Percentiles rank a stretch among this genome's conserved stretches.
phyloP scores from a whole-genome alignment of 1,140 invertebrate species.

The Sycophila sp. region DNA sequence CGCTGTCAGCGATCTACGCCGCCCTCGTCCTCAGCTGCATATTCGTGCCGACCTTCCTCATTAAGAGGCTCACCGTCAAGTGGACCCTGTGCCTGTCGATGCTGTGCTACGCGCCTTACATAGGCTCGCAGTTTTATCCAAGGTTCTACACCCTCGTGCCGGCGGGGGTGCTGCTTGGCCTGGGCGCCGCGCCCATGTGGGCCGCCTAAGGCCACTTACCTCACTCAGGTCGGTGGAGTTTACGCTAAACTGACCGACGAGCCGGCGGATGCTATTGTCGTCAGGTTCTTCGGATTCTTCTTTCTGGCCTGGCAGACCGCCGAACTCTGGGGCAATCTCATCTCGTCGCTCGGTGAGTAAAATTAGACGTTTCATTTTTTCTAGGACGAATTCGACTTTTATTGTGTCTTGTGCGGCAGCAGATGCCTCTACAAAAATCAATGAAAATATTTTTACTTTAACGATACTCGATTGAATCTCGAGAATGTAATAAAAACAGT shows the following conservation, averaged over 20 bases:
- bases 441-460: not conserved
- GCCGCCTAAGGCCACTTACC: slow-evolving; percentile 94
- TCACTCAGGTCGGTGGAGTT: slow-evolving; percentile 91
- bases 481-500: too few relatives aligned
- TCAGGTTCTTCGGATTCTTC: slow-evolving; percentile 97
- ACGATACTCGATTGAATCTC: too few relatives aligned
- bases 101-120: slow-evolving; percentile 93
- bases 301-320: slow-evolving; percentile 97
- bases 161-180: slow-evolving; percentile 86
- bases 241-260: slow-evolving; percentile 89
- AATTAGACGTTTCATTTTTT: too few relatives aligned
- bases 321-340: slow-evolving; percentile 94
- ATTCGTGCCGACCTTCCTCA: slow-evolving; percentile 90
- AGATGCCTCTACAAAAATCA: not conserved
- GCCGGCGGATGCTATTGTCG: slow-evolving; percentile 88
- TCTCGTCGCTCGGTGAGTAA: slow-evolving; percentile 91
- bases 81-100: slow-evolving; percentile 93
- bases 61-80: slow-evolving; percentile 91
- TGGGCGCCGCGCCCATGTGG: slow-evolving; percentile 96
- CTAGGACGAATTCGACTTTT: not conserved
- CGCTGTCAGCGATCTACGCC: slow-evolving; percentile 87
- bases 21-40: slow-evolving; percentile 91
- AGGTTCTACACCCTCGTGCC: slow-evolving; percentile 91
- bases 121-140: slow-evolving; percentile 92
- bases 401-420: not conserved